Evolutionary conservation across 1,140 invertebrate genomes (phyloP), one percentile per base, ranked within the genome.

Genomic region (Babylonia areolata): DNA sequence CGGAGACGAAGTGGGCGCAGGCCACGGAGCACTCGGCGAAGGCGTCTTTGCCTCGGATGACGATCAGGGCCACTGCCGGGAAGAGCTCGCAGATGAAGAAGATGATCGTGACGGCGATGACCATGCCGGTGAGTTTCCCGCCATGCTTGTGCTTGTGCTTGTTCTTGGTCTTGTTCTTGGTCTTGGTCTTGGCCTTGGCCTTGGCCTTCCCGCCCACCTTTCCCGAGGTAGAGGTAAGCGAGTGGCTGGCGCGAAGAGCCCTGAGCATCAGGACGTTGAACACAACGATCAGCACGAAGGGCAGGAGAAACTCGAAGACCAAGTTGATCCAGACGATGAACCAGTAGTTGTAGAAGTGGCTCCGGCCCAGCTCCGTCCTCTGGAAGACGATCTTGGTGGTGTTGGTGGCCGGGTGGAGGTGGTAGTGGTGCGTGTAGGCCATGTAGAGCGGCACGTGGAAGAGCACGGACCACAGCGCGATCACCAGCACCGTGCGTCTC

Each of bases 51-150:
- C 86, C 85, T 23, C 77, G 23, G 20, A 73, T 71, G 35, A 89
- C 51, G n/a, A 88, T 87, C 23, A 88, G 77, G 20, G 85, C 51
- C 9, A 86, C 51, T 2, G 85, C 86, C 3, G 85, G 73, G 75
- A 89, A 85, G 0, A 89, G 54, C 83, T 87, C 85, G 81, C 88
- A 89, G 37, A 89, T 9, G 83, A 89, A 87, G 85, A 88, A 89
- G 69, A 89, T 51, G 28, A 71, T 64, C 0, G 87, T 88, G 64
- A 89, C 78, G 23, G 84, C 85, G 40, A 89, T 39, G 3, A 89
- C 87, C 85, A 89, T 89, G 5, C 46, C 86, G 1, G 86, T 89
- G 51, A 89, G 82, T 1, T 85, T 82, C n/a, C 78, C 73, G 39
- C 84, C 88, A 0, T 42, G 35, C 20, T 28, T 28, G 0, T 37